phyloP scores from a whole-genome alignment of 2,113 vertebrate genomes.

The Alouatta palliata region DNA sequence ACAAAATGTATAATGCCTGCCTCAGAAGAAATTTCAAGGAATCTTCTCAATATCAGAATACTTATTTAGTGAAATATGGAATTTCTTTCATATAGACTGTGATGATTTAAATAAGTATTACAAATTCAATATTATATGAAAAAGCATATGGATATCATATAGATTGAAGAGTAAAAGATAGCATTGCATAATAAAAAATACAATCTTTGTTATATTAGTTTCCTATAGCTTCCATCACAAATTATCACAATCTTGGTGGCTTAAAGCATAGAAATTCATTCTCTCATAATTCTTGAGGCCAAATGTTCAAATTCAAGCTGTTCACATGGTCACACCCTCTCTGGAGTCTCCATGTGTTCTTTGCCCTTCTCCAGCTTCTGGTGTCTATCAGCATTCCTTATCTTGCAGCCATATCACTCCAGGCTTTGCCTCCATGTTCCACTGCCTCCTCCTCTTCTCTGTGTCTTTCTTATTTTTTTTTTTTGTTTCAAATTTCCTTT shows the following conservation, averaged over 20 bases:
- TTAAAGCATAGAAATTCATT: not conserved
- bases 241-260: not conserved
- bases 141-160: not conserved
- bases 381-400: not conserved
- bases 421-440: not conserved
- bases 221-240: not conserved
- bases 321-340: not conserved
- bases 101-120: not conserved
- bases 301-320: not conserved
- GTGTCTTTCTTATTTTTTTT: not conserved
- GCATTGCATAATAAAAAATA: no score
- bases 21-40: not conserved
- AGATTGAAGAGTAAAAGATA: not conserved
- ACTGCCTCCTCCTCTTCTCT: not conserved
- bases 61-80: not conserved
- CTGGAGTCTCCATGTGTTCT: not conserved
- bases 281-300: not conserved
- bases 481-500: not conserved
- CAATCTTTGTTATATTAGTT: not conserved
- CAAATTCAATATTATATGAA: not conserved
- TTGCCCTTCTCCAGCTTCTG: not conserved
- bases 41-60: not conserved
- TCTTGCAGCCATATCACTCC: not conserved
- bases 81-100: not conserved
- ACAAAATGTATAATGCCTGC: not conserved